Conservation (phyloP, 2,113 vertebrate species). For the Xenopus laevis region DNA sequence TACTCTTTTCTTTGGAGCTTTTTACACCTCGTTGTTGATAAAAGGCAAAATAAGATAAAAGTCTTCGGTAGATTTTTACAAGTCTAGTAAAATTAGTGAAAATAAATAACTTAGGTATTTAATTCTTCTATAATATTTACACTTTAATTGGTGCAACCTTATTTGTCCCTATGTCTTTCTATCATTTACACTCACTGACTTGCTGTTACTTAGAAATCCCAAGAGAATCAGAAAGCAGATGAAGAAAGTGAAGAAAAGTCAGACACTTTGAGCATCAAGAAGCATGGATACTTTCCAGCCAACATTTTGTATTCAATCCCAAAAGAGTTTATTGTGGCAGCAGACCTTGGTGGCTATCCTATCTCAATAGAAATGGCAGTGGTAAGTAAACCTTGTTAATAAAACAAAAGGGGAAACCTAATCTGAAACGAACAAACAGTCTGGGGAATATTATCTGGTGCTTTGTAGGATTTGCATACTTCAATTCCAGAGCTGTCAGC, state of each 20-base stretch:
- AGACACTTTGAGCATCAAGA: constrained; percentile 34
- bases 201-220: constrained; percentile 42
- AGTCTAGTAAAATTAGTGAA: too few species aligned
- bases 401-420: constrained; percentile 56
- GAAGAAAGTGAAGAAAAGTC: constrained; percentile 47
- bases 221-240: constrained; percentile 46
- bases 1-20: too few species aligned
- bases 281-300: constrained; percentile 34
- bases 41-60: too few species aligned
- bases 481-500: constrained; percentile 10
- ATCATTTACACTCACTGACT: not conserved
- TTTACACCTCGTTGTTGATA: too few species aligned
- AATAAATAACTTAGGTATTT: too few species aligned
- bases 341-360: constrained; percentile 53
- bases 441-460: constrained; percentile 40
- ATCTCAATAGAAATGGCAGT: constrained; percentile 63
- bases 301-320: constrained; percentile 50
- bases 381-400: constrained; percentile 68
- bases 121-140: too few species aligned
- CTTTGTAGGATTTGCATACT: not conserved
- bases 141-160: too few species aligned
- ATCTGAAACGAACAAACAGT: constrained; percentile 47
- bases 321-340: constrained; percentile 51
- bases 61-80: too few species aligned
- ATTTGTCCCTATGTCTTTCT: too few species aligned